Percentiles rank a stretch among this genome's conserved stretches.
Evolutionary conservation across 2,797 vertebrate species (phyloP).

Genomic region (Psittacula derbiana): DNA sequence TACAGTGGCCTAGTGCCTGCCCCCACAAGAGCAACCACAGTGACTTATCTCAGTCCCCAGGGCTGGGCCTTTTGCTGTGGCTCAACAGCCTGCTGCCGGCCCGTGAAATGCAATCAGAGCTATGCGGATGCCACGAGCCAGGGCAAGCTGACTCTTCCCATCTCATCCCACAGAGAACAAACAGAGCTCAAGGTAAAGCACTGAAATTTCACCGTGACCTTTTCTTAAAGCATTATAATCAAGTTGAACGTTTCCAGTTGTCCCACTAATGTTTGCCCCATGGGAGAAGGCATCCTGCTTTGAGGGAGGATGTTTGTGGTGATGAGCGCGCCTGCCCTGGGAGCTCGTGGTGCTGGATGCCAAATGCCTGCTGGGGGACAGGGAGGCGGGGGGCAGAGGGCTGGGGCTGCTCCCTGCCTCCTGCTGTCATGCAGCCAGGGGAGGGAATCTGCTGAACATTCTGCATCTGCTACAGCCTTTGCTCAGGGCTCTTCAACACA

Average conservation of each 20-base stretch:
- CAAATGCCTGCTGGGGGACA: conserved; percentile 45
- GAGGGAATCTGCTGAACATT: conserved; percentile 21
- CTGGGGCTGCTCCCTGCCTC: conserved; percentile 33
- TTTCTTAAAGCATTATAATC: conserved; percentile 83
- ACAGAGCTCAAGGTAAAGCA: conserved; percentile 76
- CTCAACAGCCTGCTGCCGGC: conserved; percentile 9
- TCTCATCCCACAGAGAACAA: conserved; percentile 59
- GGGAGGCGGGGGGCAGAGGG: conserved; percentile 41
- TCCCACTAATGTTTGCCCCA: conserved; percentile 74
- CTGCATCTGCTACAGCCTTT: conserved; percentile 41
- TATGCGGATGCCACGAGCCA: conserved; percentile 11
- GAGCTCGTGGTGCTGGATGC: conserved; percentile 65
- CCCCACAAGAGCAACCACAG: background rate
- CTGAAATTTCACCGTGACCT: conserved; percentile 77
- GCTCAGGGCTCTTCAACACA: conserved; percentile 38
- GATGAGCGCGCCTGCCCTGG: conserved; percentile 52
- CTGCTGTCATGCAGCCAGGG: background rate
- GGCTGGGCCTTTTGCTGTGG: background rate
- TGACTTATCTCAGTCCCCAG: background rate
- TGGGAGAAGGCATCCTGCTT: conserved; percentile 70
- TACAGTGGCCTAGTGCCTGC: background rate
- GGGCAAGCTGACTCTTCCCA: conserved; percentile 53
- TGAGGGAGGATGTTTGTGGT: conserved; percentile 70
- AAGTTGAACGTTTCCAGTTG: conserved; percentile 79
- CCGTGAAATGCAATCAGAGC: conserved; percentile 52